Base-by-base conservation (phyloP, 2,888 invertebrate species). In the Philaethria dido region DNA sequence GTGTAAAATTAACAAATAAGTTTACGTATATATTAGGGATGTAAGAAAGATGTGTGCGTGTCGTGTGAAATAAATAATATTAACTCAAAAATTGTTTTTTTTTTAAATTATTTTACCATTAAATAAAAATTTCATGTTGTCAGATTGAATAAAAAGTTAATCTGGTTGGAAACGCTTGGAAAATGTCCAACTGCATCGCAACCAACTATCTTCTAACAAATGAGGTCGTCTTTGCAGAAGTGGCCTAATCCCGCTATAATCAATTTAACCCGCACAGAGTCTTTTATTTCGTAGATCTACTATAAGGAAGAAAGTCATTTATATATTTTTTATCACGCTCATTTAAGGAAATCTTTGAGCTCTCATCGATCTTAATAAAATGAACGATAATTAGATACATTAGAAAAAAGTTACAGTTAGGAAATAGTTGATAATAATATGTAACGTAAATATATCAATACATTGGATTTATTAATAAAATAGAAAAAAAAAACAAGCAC, bases 1-100 rank as follows among this genome's bases (percentile, higher is more conserved):
- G 81, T 87, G 78, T 79, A 89, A 88, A 78, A 91, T 95, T 80
- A 92, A 93, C 83, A 93, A 93, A 82, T 95, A 67, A 57, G 64
- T 66, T 69, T 44, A 94, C 86, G 86, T 89, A 81, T 83, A 81
- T 83, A 84, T 83, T 82, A 86, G 82, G 69, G 85, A 86, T 77
- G 88, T 86, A 83, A 87, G 87, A 81, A 80, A 84, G 86, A 80
- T 65, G 74, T 77, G 76, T 81, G 80, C 77, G 84, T 83, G 83
- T 83, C 78, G 88, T 86, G 86, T 88, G 87, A 80, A 89, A 85
- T 84, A 87, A 89, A 89, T 75, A 70, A 71, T 65, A 60, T 72
- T 75, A 78, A 74, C 69, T 74, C 66, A 62, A 61, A 72, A 70
- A 60, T 54, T 69, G 69, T 77, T 76, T 73, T 79, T 84, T 80